Evolutionary conservation across 2,797 vertebrate species (phyloP).

Genomic region (Vireo griseus): DNA sequence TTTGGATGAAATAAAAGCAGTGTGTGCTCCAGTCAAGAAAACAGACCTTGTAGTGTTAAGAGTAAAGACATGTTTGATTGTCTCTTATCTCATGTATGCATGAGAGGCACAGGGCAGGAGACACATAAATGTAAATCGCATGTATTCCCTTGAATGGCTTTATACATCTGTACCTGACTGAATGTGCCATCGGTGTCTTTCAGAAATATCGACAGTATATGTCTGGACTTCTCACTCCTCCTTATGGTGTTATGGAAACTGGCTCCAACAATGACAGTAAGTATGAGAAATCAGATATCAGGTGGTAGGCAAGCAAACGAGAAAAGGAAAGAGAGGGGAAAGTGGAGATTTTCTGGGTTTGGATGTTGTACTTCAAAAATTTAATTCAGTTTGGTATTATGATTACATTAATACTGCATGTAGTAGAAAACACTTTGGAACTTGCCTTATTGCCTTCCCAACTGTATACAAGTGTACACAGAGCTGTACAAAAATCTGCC

Average conservation of each 20-base stretch:
- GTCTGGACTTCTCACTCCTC: conserved; percentile 93
- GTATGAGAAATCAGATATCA: conserved; percentile 56
- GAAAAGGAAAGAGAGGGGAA: background rate
- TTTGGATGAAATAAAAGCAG: background rate
- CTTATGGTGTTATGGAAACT: conserved; percentile 97
- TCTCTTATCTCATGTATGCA: background rate
- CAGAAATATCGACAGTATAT: conserved; percentile 95
- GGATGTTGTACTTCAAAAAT: background rate
- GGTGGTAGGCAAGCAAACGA: background rate
- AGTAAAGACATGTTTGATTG: background rate
- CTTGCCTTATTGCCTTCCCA: background rate
- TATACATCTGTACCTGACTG: background rate
- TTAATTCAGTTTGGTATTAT: background rate
- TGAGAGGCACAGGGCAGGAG: background rate
- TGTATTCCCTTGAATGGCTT: background rate
- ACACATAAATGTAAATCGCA: background rate
- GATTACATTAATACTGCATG: background rate
- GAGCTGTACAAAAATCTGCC: background rate
- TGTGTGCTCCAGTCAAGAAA: background rate
- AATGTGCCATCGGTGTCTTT: conserved; percentile 57
- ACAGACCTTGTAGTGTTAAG: background rate
- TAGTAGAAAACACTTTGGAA: background rate
- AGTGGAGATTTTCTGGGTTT: background rate
- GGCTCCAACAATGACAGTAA: conserved; percentile 88
- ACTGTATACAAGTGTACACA: background rate